Evolutionary conservation across 2,888 invertebrate species (phyloP).

Genomic region (Patella caerulea): DNA sequence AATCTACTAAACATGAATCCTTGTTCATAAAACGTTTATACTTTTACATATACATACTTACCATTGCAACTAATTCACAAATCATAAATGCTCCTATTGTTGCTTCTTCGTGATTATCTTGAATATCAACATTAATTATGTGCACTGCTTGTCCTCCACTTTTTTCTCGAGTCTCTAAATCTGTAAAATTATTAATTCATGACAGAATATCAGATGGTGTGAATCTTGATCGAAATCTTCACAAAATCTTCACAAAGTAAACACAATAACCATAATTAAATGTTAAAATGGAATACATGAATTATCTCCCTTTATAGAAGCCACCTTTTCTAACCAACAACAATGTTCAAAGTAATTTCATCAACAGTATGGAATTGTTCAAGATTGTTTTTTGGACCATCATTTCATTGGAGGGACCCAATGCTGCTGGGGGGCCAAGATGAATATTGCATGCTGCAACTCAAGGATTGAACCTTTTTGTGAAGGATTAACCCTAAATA

Average conservation of each 20-base stretch:
- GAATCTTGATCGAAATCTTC: not conserved
- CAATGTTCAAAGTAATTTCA: no score
- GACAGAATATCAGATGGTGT: not conserved
- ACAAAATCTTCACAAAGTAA: not conserved
- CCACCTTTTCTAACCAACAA: no score
- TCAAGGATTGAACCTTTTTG: no score
- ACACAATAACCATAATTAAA: not conserved
- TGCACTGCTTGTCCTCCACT: slow-evolving; percentile 89
- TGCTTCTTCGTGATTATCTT: slow-evolving; percentile 99
- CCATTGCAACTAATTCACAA: slow-evolving; percentile 93
- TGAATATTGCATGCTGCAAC: no score
- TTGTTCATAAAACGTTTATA: no score
- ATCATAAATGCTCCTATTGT: slow-evolving; percentile 98
- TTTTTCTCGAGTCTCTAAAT: slow-evolving; percentile 81
- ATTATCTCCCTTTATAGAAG: not conserved
- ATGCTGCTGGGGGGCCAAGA: no score
- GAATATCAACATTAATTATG: slow-evolving; percentile 97
- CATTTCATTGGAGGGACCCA: no score
- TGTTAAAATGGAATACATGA: not conserved
- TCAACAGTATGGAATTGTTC: no score
- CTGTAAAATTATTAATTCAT: slow-evolving; percentile 42
- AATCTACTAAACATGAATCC: no score
- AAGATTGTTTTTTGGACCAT: no score
- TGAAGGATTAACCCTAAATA: no score
- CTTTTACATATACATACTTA: slow-evolving; percentile 69